A percentile compares a stretch with the other conserved stretches of the same genome.
Evolutionary conservation across 2,888 invertebrate species (phyloP).

Genomic region (Cacoxenus indagator): DNA sequence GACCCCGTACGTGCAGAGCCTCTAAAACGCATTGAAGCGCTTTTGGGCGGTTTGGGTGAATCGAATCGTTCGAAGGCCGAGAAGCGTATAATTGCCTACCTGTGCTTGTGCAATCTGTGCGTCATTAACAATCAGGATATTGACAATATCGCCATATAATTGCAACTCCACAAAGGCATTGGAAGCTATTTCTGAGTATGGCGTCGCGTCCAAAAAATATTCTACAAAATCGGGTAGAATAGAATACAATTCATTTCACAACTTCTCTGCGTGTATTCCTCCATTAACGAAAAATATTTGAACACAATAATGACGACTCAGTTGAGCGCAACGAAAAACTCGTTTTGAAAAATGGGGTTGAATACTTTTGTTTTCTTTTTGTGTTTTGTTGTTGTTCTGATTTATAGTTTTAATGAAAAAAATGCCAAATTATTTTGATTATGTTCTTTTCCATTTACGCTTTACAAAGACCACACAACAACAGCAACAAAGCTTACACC

Average conservation of each 20-base stretch:
- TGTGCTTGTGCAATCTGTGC: conserved; percentile 63
- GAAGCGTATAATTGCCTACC: conserved; percentile 59
- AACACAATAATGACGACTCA: background rate
- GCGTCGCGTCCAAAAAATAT: no score
- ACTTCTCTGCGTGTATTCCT: no score
- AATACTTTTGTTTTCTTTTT: background rate
- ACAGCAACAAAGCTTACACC: background rate
- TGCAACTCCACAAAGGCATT: background rate
- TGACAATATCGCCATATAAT: conserved; percentile 57
- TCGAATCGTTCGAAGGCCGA: conserved; percentile 61
- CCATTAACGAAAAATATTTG: background rate
- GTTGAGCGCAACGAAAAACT: background rate
- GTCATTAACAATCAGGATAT: conserved; percentile 56
- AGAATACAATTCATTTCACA: no score
- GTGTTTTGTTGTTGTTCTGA: conserved; percentile 15
- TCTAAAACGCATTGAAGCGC: conserved; percentile 56
- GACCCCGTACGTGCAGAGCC: conserved; percentile 26
- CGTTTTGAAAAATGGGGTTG: conserved; percentile 8
- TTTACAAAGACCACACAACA: background rate
- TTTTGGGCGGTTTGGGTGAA: conserved; percentile 58
- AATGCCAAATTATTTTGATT: background rate
- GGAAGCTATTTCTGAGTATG: no score
- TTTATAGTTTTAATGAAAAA: background rate
- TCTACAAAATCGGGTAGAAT: no score
- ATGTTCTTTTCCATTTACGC: no score